Percentiles rank a stretch among this genome's conserved stretches.
These are phyloP conservation scores for Megaleporinus macrocephalus DNA, from an alignment of 2,113 vertebrate species.

Conservation along the genomic window DNA sequence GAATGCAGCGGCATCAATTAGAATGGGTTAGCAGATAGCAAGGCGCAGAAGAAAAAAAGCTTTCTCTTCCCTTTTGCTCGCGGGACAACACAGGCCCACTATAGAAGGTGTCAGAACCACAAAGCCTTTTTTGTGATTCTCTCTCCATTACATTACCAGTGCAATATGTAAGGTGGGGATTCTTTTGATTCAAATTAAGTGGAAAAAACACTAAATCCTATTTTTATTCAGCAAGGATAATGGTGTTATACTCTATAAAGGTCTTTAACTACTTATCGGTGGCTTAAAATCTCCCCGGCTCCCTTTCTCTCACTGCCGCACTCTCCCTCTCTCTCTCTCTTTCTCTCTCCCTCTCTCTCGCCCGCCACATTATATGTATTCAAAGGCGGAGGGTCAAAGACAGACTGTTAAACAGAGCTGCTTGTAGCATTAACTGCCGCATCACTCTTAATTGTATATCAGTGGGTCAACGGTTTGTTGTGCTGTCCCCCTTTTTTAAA, in stretches of 20 bases:
- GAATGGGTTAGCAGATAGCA: constrained; percentile 97
- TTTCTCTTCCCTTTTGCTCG: constrained; percentile 87
- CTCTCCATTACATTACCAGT: constrained; percentile 93
- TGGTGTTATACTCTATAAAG: constrained; percentile 84
- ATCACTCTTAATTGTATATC: constrained; percentile 83
- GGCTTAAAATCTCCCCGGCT: constrained; percentile 81
- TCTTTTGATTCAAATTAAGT: constrained; percentile 99
- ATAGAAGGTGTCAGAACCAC: constrained; percentile 95
- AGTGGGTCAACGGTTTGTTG: constrained; percentile 80
- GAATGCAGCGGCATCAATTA: constrained; percentile 99
- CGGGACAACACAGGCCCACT: constrained; percentile 86
- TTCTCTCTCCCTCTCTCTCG: constrained; percentile 70
- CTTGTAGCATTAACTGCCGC: constrained; percentile 83
- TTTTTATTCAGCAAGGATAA: constrained; percentile 90
- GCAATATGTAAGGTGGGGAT: constrained; percentile 99
- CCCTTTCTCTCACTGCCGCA: constrained; percentile 72
- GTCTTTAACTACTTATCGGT: constrained; percentile 86
- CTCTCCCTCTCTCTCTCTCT: constrained; percentile 61
- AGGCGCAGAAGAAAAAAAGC: constrained; percentile 85
- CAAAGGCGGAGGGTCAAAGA: constrained; percentile 80
- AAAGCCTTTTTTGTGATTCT: constrained; percentile 94
- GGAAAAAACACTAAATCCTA: constrained; percentile 99
- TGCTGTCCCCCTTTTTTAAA: constrained; percentile 75
- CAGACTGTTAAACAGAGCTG: constrained; percentile 79
- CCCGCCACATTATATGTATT: constrained; percentile 81